Evolutionary conservation across 2,888 invertebrate species (phyloP).

Genomic region (Deladenus siricidicola): DNA sequence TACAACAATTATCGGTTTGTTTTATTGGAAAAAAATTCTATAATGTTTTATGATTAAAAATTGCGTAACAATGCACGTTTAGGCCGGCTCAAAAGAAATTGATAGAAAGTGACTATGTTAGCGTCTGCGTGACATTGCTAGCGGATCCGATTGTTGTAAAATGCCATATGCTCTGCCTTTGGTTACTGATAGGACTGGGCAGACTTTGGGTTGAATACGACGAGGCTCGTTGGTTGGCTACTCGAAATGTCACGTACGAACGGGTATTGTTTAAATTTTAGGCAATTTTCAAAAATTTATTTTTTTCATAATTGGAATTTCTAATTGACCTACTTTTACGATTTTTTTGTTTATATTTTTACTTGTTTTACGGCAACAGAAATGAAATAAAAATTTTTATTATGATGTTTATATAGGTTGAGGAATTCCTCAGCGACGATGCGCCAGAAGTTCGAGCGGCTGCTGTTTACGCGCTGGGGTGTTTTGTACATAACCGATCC

Average conservation of each 20-base stretch:
- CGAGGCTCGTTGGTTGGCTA: slow-evolving; percentile 76
- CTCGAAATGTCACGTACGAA: slow-evolving; percentile 89
- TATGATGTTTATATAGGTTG: slow-evolving; percentile 26
- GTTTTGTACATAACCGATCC: slow-evolving; percentile 47
- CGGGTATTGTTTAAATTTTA: slow-evolving; percentile 66
- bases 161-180: slow-evolving; percentile 60
- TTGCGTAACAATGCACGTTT: slow-evolving; percentile 15
- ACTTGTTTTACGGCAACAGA: neutral
- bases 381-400: neutral
- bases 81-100: slow-evolving; percentile 65
- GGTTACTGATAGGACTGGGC: slow-evolving; percentile 86
- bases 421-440: slow-evolving; percentile 60
- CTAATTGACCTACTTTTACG: neutral
- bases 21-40: neutral
- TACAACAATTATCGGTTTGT: slow-evolving; percentile 63
- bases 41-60: slow-evolving; percentile 3
- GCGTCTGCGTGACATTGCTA: slow-evolving; percentile 82
- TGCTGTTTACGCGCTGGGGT: slow-evolving; percentile 82
- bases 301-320: neutral
- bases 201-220: slow-evolving; percentile 81
- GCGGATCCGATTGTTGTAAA: slow-evolving; percentile 59
- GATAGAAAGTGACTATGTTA: slow-evolving; percentile 66
- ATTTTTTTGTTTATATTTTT: neutral
- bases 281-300: neutral
- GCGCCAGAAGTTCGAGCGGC: slow-evolving; percentile 87